Evolutionary conservation across 2,113 vertebrate species (phyloP), one percentile per base, ranked within the genome.

Genomic region (Coptodon bakossiorum): DNA sequence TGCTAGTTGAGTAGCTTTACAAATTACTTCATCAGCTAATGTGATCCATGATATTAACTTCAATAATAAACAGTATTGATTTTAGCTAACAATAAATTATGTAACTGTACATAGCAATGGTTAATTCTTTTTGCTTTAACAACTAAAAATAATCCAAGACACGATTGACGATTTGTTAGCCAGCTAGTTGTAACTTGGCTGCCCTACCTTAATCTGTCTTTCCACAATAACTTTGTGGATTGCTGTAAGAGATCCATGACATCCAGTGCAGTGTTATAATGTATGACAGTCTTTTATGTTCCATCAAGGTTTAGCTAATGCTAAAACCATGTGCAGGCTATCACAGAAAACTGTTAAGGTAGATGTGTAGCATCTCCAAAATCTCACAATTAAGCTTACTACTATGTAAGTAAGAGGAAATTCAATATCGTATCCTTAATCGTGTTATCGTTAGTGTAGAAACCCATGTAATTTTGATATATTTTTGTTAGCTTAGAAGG

Each of bases 1-100:
- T 73, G 4, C 68, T 48, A 73, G 22, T 73, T 73, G 40, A 73
- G 3, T 45, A 73, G 7, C n/a, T 43, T 43, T 43, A 71, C 36
- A 71, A 43, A 43, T 43, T 9, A 71, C 38, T 63, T 19, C n/a
- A 43, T 71, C 66, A 71, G n/a, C 38, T 71, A 71, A 71, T 71
- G n/a, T 43, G 38, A 45, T 27, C 12, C 22, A 45, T 73, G 13
- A 45, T 45, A 43, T 73, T 73, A 45, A 45, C 66, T 27, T 73
- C 4, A 43, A 24, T 73, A 27, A 73, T 73, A 73, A 38, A 38
- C 63, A 5, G 11, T 68, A 27, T 1, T 27, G 22, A 45, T 45
- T 73, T 73, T 73, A 16, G 24, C 13, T 43, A 71, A 27, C 13
- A 73, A 27, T 45, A 27, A 27, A 27, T 73, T 16, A 73, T 27